Base-by-base conservation (phyloP, 2,888 invertebrate species). In the Sphaerophoria taeniata region DNA sequence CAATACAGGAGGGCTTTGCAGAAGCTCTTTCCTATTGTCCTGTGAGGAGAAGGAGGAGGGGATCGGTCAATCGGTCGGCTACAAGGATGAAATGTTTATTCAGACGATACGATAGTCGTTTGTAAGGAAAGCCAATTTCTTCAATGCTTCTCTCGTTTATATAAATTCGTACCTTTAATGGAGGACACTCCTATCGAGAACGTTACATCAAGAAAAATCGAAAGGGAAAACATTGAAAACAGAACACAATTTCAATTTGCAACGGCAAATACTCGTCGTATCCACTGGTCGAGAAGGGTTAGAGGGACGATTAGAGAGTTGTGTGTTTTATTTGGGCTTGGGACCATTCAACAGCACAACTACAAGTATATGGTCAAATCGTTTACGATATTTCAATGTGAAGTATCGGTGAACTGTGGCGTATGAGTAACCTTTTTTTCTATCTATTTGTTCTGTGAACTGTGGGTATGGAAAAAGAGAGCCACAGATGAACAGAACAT, bases 221-320 rank as follows among this genome's bases (percentile, higher is more conserved):
- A 69, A 80, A 72, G 77, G 24, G 70, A 85, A 74, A 81, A 85
- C 85, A 85, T 81, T 81, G 76, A 85, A 74, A 85, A 77, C 85
- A 85, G 85, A 81, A 81, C 77, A 81, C 73, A 85, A 85, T 85
- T 81, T 85, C 85, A 85, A 85, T 85, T 85, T 85, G 81, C 81
- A 77, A 74, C 49, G 69, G 73, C 70, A 85, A 85, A 85, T 85
- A 24, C 24, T 24, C 24, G 24, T 24, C 24, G 24, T 24, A 85
- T 39, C 80, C 65, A 85, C 73, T 58, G 73, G 73, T 85, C 73
- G 47, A 58, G 36, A 39, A 14, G 60, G 43, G 16, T 70, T 31
- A 39, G 7, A 51, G 16, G 53, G 24, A 24, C 24, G 24, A 24
- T 24, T 36, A 51, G 67, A 53, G 16, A 16, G 34, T 70, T 65